Evolutionary conservation across 2,113 vertebrate genomes (phyloP).

Genomic region (Antigone vipio): DNA sequence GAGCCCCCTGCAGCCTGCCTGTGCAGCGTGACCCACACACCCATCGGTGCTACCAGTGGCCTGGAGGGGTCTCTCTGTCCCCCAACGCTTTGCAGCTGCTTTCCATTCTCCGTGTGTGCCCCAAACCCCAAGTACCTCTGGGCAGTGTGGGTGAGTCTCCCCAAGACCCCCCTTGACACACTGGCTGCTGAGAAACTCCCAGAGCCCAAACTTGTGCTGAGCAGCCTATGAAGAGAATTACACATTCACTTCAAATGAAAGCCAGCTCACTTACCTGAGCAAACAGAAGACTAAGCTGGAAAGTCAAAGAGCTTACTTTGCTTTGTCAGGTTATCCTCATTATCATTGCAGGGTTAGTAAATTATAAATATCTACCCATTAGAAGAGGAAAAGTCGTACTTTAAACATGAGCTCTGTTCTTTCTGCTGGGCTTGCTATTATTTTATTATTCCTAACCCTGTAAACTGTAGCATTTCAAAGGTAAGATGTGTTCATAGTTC

Average conservation of each 20-base stretch:
- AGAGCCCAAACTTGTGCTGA: not conserved
- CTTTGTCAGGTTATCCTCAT: not conserved
- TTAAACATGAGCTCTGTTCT: not conserved
- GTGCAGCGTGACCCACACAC: fast-evolving
- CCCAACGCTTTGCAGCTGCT: not conserved
- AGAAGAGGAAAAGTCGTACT: not conserved
- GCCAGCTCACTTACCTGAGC: not conserved
- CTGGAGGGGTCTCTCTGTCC: not conserved
- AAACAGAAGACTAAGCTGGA: not conserved
- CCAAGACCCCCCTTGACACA: fast-evolving
- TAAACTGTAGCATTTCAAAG: not conserved
- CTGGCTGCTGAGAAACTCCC: not conserved
- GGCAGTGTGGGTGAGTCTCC: not conserved
- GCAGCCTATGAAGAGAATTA: not conserved
- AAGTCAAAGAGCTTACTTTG: not conserved
- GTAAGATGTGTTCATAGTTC: not conserved
- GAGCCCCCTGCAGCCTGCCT: not conserved
- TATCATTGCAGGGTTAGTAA: not conserved
- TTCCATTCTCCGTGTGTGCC: fast-evolving
- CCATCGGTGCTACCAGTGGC: not conserved
- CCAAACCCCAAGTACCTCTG: not conserved
- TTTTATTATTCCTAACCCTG: not conserved
- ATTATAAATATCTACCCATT: conserved; percentile 2
- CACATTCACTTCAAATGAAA: not conserved
- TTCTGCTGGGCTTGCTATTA: not conserved